phyloP scores from a whole-genome alignment of 2,888 invertebrate species.

The Caradrina kadenii region DNA sequence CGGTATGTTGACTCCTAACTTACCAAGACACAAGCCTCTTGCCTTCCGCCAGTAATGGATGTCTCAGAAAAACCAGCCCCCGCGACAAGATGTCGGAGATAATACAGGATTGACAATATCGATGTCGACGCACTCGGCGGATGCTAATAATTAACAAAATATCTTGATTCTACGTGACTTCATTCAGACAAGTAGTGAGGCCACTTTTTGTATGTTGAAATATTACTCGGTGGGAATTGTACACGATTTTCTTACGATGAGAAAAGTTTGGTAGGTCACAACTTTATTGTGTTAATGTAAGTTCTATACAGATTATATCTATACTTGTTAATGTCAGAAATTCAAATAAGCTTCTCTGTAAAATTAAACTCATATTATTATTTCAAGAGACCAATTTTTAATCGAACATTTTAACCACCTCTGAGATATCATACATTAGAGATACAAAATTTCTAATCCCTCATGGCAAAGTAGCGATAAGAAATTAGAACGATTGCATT shows the following conservation, averaged over 20 bases:
- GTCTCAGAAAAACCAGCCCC: constrained; percentile 79
- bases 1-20: constrained; percentile 58
- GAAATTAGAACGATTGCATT: too few relatives aligned
- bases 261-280: constrained; percentile 34
- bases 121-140: constrained; percentile 63
- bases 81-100: constrained; percentile 64
- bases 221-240: constrained; percentile 47
- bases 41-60: constrained; percentile 79
- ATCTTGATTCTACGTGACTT: constrained; percentile 65
- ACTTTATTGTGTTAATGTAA: constrained; percentile 22
- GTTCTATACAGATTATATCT: constrained; percentile 19
- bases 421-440: neutral
- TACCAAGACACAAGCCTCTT: constrained; percentile 54
- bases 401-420: neutral
- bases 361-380: constrained; percentile 13
- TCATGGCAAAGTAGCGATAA: too few relatives aligned
- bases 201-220: constrained; percentile 56
- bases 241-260: constrained; percentile 36
- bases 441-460: too few relatives aligned
- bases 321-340: constrained; percentile 6
- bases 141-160: constrained; percentile 71
- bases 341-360: constrained; percentile 15
- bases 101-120: constrained; percentile 71
- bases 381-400: constrained; percentile 5
- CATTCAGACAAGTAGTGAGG: constrained; percentile 39